Base-by-base conservation (phyloP, 1,140 invertebrate genomes). In the Apis florea region DNA sequence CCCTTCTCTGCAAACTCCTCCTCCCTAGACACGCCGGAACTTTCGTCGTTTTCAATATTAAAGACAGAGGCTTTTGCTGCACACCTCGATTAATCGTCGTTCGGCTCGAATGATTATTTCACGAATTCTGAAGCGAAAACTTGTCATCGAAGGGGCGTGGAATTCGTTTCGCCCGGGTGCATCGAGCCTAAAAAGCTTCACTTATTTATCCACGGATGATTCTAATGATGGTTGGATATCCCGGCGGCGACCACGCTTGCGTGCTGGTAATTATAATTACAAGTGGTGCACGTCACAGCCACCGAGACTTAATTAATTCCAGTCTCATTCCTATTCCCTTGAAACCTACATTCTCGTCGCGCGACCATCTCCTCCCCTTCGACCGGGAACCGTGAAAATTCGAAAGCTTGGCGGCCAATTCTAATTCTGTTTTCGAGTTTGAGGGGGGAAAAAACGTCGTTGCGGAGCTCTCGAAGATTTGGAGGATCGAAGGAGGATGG, bases 11-110 rank as follows among this genome's bases (percentile, higher is more conserved):
- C 71, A 69, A 73, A 71, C 69, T 40, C 78, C 49, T 81, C 59
- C 21, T 69, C 17, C 75, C 13, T 61, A 26, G 53, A 47, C 56
- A 17, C 12, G 40, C 71, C 31, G 47, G 31, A 79, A 86, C 82
- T 86, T 88, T 61, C 58, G 72, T n/a, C 59, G 70, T 67, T 88
- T 83, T 85, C 87, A 75, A 87, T 87, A 85, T 88, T 88, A 88
- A n/a, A n/a, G n/a, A n/a, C n/a, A n/a, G n/a, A n/a, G n/a, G n/a
- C n/a, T n/a, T n/a, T n/a, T n/a, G n/a, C n/a, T n/a, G n/a, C n/a
- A n/a, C 21, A 6, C 1, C 31, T 31, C 31, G 31, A 31, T 3
- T 31, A 31, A 31, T 31, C 31, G 4, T 31, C 31, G 31, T 4
- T 31, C 31, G 31, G 31, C 0, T 31, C 2, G 31, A 31, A 31